Evolutionary conservation across 2,888 invertebrate species (phyloP), one percentile per base, ranked within the genome.

Genomic region (Anoplius nigerrimus): DNA sequence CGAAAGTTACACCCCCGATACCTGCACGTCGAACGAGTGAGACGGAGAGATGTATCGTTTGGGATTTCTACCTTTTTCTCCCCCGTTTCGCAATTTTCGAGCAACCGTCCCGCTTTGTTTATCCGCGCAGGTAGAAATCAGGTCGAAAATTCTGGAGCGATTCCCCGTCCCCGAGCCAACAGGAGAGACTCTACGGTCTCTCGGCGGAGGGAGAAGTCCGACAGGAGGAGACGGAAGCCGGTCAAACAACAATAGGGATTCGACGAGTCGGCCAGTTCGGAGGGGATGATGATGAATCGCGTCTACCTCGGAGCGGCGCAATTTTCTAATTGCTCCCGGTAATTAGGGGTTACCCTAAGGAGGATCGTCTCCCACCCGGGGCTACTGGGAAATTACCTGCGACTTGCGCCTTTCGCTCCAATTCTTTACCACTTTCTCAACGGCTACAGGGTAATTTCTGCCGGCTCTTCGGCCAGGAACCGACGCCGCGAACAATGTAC

Each of bases 321-420:
- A 80, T 82, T 79, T 82, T 80, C 80, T 81, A 82, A 84, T 83
- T 81, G 79, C 74, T 73, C 52, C 53, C 51, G 71, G 69, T 83
- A 81, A 83, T 83, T 80, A 70, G 71, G 72, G 75, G 70, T 71
- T 69, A 75, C 67, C 66, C 67, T 16, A 48, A 48, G 51, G 46
- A 71, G 64, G 69, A 71, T 68, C 71, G 65, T 75, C 69, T 69
- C 74, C 71, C 72, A 67, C 62, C 70, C 71, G 63, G 56, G 68
- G 74, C 71, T 77, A 69, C 74, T 66, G 63, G 74, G 60, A 74
- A 73, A 70, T 71, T 71, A 69, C 60, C 72, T 60, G 67, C 34
- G 59, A 65, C 69, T 70, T 63, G 21, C 56, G 53, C 59, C 75
- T 69, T 70, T 70, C 62, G 51, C 70, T 60, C 53, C 55, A 62